Evolutionary conservation across 1,140 invertebrate genomes (phyloP).

Genomic region (Rhysida immarginata): DNA sequence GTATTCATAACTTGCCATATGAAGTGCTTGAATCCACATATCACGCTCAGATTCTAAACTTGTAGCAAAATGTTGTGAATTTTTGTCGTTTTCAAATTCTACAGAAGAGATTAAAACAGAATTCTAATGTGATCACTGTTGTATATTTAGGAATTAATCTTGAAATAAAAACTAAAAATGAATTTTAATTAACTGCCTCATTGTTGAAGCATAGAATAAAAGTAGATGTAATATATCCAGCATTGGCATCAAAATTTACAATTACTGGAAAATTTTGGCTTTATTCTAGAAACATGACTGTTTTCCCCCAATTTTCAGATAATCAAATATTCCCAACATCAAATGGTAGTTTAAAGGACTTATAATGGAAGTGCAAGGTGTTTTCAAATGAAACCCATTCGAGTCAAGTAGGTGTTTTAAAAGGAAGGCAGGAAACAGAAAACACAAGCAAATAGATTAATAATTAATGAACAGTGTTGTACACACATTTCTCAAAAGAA

Average conservation of each 20-base stretch:
- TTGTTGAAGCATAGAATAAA: not conserved
- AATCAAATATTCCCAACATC: no score
- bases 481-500: no score
- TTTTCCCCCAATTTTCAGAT: no score
- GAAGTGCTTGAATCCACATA: constrained; percentile 70
- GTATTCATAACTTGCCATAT: constrained; percentile 66
- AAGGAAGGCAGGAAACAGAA: no score
- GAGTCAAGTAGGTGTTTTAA: no score
- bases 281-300: not conserved
- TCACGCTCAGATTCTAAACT: constrained; percentile 63
- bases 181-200: not conserved
- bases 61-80: constrained; percentile 60
- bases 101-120: constrained; percentile 14
- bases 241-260: not conserved
- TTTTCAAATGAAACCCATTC: no score
- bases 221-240: not conserved
- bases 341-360: no score
- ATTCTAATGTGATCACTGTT: not conserved
- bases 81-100: constrained; percentile 65
- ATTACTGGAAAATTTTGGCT: not conserved
- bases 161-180: not conserved
- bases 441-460: no score
- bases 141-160: not conserved
- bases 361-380: no score
- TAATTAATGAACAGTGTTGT: no score